Base-by-base conservation (phyloP, 2,113 vertebrate genomes). In the Puffinus mauretanicus region DNA sequence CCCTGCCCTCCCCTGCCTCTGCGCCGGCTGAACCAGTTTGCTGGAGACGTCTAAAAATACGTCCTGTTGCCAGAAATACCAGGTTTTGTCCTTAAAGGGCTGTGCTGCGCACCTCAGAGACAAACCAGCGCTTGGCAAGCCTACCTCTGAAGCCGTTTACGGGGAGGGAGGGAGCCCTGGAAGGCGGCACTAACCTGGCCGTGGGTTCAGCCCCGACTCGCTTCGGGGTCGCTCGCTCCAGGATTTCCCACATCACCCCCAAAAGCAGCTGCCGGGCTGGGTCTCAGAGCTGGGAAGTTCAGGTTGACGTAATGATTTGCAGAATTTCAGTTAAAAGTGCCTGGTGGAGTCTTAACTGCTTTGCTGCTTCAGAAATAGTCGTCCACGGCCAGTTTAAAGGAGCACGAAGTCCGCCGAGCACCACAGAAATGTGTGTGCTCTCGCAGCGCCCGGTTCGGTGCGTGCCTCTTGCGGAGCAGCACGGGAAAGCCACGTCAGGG, bases 1-100 rank as follows among this genome's bases (percentile, higher is more conserved):
- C 18, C 42, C 40, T 60, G 64, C 32, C 61, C 52, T 76, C 51
- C 46, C 44, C 58, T 30, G 30, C 52, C 73, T 58, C 91, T 71
- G 79, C 5, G 22, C 73, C 22, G 27, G 49, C 79, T 60, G 49
- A 57, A 73, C 88, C 38, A 25, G 46, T 88, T 93, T 93, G 69
- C 71, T 90, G 91, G 64, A 94, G 78, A 72, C 62, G 90, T 88
- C 81, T 85, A 77, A 78, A 88, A 88, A 58, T 64, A 40, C 6
- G 5, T 11, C 52, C 21, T 26, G 29, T 51, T 52, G 32, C 44
- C 78, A 73, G n/a, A 87, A 80, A 55, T 38, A 34, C 20, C 51
- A 14, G 73, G 34, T 4, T 72, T 54, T 73, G 16, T n/a, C 27
- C 61, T 70, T 54, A n/a, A 57, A 85, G 42, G 27, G 36, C 71